Evolutionary conservation across 1,140 invertebrate species (phyloP).

Genomic region (Magallana angulata): DNA sequence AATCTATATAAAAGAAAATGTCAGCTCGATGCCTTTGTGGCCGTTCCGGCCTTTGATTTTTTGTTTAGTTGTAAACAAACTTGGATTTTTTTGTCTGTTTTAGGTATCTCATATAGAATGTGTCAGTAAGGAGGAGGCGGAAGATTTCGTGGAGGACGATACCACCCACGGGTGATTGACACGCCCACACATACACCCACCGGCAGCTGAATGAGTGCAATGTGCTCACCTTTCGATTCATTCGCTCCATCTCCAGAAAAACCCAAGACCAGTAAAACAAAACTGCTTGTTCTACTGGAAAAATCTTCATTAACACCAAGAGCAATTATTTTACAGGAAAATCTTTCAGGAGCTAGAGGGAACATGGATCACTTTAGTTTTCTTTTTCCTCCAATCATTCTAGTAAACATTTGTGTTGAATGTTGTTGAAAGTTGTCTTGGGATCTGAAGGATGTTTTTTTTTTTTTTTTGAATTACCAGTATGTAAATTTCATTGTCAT

Average conservation of each 20-base stretch:
- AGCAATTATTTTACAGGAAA: no score
- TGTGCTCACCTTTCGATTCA: slow-evolving; percentile 12
- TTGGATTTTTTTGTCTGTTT: slow-evolving; percentile 17
- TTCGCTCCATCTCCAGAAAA: neutral
- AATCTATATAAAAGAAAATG: no score
- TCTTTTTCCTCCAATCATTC: neutral
- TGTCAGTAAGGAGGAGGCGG: slow-evolving; percentile 91
- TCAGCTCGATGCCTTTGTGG: no score
- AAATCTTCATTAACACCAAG: no score
- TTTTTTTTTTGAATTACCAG: neutral
- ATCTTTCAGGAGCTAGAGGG: no score
- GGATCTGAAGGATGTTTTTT: neutral
- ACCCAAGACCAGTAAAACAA: neutral
- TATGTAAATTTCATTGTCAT: neutral
- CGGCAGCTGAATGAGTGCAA: slow-evolving; percentile 23
- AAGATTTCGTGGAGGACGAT: slow-evolving; percentile 97
- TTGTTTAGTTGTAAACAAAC: neutral
- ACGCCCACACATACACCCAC: neutral
- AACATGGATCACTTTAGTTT: no score
- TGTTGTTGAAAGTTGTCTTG: slow-evolving; percentile 10
- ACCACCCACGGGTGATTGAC: slow-evolving; percentile 71
- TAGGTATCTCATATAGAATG: slow-evolving; percentile 82
- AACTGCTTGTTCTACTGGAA: no score
- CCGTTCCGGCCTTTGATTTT: no score
- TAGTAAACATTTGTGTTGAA: neutral